These are phyloP conservation scores for Meghimatium bilineatum DNA, from an alignment of 2,888 invertebrate species.

Conservation along the genomic window DNA sequence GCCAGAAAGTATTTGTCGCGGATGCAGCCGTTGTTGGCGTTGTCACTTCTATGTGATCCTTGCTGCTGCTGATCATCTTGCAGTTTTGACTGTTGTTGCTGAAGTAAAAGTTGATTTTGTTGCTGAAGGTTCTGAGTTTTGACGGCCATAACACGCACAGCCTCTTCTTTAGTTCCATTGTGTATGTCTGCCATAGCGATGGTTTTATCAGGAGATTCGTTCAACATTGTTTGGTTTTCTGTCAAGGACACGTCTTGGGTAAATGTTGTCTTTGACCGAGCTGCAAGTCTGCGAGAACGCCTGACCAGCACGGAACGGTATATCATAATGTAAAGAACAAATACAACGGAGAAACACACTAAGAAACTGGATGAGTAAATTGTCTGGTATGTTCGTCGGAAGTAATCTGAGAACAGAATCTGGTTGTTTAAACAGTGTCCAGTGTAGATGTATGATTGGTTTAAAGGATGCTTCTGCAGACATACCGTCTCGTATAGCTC, in stretches of 20 bases:
- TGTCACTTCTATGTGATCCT: slow-evolving; percentile 9
- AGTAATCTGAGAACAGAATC: slow-evolving; percentile 58
- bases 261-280: slow-evolving; percentile 50
- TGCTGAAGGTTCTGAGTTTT: not conserved
- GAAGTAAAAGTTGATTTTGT: not conserved
- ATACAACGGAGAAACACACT: slow-evolving; percentile 69
- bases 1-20: slow-evolving; percentile 66
- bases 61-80: not conserved
- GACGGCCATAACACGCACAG: not conserved
- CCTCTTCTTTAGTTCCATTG: slow-evolving; percentile 38
- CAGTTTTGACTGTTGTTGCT: not conserved
- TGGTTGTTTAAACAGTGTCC: slow-evolving; percentile 60
- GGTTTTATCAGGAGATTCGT: slow-evolving; percentile 58
- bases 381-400: slow-evolving; percentile 65
- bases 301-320: slow-evolving; percentile 62
- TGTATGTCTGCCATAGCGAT: slow-evolving; percentile 30
- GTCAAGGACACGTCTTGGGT: slow-evolving; percentile 50
- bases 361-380: slow-evolving; percentile 70
- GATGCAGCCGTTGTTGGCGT: slow-evolving; percentile 52
- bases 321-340: slow-evolving; percentile 72
- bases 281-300: slow-evolving; percentile 55
- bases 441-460: slow-evolving; percentile 37
- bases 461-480: not conserved
- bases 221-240: slow-evolving; percentile 64
- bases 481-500: slow-evolving; percentile 18